These are phyloP conservation scores for Stramonita haemastoma DNA, from an alignment of 2,888 invertebrate genomes.

Conservation along the genomic window DNA sequence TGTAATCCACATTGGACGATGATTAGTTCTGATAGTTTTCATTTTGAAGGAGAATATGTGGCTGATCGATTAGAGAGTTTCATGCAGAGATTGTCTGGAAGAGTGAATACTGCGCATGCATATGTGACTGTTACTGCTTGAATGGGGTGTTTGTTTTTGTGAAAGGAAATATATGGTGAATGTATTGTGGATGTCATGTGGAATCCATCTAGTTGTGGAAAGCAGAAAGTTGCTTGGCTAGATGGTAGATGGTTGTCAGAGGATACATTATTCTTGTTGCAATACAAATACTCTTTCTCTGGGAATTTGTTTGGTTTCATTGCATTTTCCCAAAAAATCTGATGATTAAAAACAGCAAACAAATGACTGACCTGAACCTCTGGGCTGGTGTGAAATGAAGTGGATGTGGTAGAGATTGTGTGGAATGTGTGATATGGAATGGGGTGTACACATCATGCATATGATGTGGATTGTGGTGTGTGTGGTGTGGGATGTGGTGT, in stretches of 20 bases:
- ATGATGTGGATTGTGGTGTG: not conserved
- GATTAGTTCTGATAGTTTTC: not conserved
- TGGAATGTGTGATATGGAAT: not conserved
- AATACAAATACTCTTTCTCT: slow-evolving; percentile 24
- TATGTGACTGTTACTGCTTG: too few relatives aligned
- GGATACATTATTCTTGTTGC: not conserved
- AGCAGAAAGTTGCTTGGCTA: not conserved
- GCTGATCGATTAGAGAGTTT: too few relatives aligned
- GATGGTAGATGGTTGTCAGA: not conserved
- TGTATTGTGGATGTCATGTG: too few relatives aligned
- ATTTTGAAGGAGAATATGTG: too few relatives aligned
- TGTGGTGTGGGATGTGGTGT: not conserved
- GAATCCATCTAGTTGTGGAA: not conserved
- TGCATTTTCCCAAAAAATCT: not conserved
- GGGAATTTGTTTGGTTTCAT: slow-evolving; percentile 1
- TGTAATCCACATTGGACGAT: not conserved
- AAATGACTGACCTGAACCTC: not conserved
- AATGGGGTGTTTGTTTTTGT: too few relatives aligned
- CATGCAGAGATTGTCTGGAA: too few relatives aligned
- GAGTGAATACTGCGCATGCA: not conserved
- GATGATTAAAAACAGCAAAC: not conserved
- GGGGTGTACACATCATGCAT: not conserved
- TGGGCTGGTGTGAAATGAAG: not conserved
- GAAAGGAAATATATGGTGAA: too few relatives aligned
- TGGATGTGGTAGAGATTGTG: not conserved